phyloP scores from a whole-genome alignment of 2,797 vertebrate species.

The Notoglanidium macrostoma region DNA sequence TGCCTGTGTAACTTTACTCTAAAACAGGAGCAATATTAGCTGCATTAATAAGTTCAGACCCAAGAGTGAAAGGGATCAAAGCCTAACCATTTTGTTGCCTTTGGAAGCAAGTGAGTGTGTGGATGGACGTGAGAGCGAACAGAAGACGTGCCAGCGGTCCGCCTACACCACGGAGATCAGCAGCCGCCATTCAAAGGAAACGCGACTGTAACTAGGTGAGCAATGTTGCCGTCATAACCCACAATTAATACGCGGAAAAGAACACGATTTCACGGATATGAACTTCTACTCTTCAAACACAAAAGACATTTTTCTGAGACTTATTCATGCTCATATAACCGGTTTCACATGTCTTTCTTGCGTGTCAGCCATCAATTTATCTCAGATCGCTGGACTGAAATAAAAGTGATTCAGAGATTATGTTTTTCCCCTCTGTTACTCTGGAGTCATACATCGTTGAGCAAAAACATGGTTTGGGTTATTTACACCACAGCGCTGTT shows the following conservation, averaged over 20 bases:
- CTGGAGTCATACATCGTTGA: neutral
- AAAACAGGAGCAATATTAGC: neutral
- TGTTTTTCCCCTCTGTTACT: neutral
- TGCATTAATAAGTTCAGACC: neutral
- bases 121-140: neutral
- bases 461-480: neutral
- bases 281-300: neutral
- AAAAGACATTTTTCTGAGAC: constrained; percentile 3
- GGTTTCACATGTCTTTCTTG: constrained; percentile 2
- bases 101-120: neutral
- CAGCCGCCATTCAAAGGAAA: neutral
- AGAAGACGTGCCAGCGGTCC: neutral
- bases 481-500: neutral
- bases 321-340: constrained; percentile 1
- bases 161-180: neutral
- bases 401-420: neutral
- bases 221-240: constrained; percentile 18
- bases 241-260: neutral
- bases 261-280: neutral
- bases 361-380: neutral
- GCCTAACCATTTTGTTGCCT: neutral
- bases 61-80: neutral
- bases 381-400: neutral
- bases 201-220: constrained; percentile 20
- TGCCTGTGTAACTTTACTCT: neutral